Conservation (phyloP, 1,140 invertebrate genomes). For the Drosophila erecta region DNA sequence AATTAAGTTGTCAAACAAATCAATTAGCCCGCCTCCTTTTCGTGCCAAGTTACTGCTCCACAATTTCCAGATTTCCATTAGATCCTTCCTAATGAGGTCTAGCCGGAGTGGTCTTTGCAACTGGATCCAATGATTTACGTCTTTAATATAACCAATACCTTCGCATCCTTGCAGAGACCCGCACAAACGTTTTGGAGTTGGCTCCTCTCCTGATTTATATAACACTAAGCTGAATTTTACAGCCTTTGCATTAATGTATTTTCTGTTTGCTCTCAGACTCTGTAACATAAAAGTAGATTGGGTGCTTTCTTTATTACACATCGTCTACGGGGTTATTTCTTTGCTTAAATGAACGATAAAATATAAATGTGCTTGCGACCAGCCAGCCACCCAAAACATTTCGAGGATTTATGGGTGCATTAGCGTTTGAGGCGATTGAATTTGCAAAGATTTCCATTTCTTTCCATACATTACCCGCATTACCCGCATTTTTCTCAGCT, state of each 20-base stretch:
- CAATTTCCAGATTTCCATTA: slow-evolving; percentile 3
- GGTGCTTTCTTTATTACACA: slow-evolving; percentile 51
- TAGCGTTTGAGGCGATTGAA: slow-evolving; percentile 61
- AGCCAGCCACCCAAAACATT: slow-evolving; percentile 34
- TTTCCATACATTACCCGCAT: slow-evolving; percentile 10
- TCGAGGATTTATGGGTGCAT: slow-evolving; percentile 69
- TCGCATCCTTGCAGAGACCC: slow-evolving; percentile 13
- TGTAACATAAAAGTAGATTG: slow-evolving; percentile 61
- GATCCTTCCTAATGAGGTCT: slow-evolving; percentile 38
- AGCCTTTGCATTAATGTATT: slow-evolving; percentile 44
- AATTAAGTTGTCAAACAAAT: not conserved
- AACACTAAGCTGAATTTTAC: slow-evolving; percentile 58
- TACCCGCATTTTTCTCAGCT: slow-evolving; percentile 24
- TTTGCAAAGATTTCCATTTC: slow-evolving; percentile 43
- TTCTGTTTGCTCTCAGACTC: slow-evolving; percentile 39
- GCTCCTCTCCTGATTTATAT: slow-evolving; percentile 34
- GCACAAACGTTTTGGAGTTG: slow-evolving; percentile 3
- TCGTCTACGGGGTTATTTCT: slow-evolving; percentile 26
- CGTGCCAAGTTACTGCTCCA: slow-evolving; percentile 2
- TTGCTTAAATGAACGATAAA: slow-evolving; percentile 49
- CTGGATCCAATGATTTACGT: slow-evolving; percentile 28
- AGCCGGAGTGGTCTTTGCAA: not conserved
- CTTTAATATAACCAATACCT: slow-evolving; percentile 27
- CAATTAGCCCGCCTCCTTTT: not conserved
- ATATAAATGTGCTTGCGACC: slow-evolving; percentile 34